Conservation (phyloP, 2,113 vertebrate species). For the Cisticola juncidis region DNA sequence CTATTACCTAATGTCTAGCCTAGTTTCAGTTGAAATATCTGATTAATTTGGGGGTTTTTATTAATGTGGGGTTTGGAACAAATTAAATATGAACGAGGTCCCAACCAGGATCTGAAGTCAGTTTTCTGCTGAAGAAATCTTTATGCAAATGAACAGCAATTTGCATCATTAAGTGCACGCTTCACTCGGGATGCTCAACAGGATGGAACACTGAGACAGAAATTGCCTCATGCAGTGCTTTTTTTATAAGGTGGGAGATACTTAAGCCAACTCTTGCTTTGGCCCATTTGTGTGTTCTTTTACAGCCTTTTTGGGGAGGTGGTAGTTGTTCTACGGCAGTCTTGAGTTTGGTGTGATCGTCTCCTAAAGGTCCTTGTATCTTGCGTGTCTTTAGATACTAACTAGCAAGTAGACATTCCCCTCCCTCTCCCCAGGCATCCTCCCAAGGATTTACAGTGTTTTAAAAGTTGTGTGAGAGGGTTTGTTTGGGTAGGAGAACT, state of each 20-base stretch:
- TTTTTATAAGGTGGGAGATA: not conserved
- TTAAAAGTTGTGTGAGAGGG: not conserved
- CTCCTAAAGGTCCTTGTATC: not conserved
- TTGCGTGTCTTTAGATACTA: not conserved
- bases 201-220: not conserved
- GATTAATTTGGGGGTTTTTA: not conserved
- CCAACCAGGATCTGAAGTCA: not conserved
- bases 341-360: not conserved
- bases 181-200: not conserved
- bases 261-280: not conserved
- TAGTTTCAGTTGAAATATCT: slow-evolving; percentile 8
- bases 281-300: not conserved
- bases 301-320: not conserved
- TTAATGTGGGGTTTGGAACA: slow-evolving; percentile 30
- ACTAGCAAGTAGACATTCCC: not conserved
- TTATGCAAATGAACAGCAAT: not conserved
- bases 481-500: not conserved
- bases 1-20: not conserved
- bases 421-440: not conserved
- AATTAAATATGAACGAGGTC: not conserved
- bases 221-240: not conserved
- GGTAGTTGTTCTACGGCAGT: not conserved
- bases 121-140: not conserved
- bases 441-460: not conserved
- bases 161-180: not conserved